These are phyloP conservation scores for Macropis europaea DNA, from an alignment of 2,888 invertebrate species.

Conservation along the genomic window DNA sequence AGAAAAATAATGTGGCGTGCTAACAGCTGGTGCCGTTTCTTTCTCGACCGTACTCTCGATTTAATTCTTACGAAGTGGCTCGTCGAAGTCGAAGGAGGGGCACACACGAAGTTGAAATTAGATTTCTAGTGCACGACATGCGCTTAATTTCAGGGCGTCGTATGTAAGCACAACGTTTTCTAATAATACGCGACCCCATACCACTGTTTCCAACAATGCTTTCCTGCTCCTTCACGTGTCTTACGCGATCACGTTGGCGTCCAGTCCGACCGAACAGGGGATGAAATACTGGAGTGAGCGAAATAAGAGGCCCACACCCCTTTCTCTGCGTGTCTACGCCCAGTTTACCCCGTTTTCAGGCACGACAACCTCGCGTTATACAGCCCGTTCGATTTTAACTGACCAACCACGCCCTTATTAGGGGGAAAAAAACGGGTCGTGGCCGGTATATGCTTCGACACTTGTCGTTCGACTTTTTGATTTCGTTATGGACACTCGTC, in stretches of 20 bases:
- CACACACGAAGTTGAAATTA: conserved; percentile 57
- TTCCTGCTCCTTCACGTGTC: conserved; percentile 14
- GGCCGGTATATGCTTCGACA: conserved; percentile 8
- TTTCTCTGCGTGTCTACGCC: conserved; percentile 48
- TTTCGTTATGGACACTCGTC: conserved; percentile 15
- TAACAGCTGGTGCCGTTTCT: conserved; percentile 6
- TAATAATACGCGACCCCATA: conserved; percentile 58
- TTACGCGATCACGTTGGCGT: background rate
- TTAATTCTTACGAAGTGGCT: background rate
- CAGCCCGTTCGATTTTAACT: conserved; percentile 39
- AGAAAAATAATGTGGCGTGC: no score
- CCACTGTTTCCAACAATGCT: conserved; percentile 47
- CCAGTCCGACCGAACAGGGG: conserved; percentile 1
- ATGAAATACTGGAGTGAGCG: conserved; percentile 21
- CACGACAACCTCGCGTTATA: conserved; percentile 28
- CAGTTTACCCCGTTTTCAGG: conserved; percentile 54
- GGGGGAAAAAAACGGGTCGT: conserved; percentile 58
- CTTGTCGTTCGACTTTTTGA: conserved; percentile 15
- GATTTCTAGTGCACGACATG: conserved; percentile 67
- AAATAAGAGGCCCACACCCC: conserved; percentile 40
- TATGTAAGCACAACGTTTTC: conserved; percentile 47
- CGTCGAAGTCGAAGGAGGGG: background rate
- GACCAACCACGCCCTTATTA: conserved; percentile 61
- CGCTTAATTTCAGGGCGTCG: conserved; percentile 58
- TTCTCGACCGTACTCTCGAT: background rate